phyloP scores from a whole-genome alignment of 2,888 invertebrate species.

The Mycalesis mineus region DNA sequence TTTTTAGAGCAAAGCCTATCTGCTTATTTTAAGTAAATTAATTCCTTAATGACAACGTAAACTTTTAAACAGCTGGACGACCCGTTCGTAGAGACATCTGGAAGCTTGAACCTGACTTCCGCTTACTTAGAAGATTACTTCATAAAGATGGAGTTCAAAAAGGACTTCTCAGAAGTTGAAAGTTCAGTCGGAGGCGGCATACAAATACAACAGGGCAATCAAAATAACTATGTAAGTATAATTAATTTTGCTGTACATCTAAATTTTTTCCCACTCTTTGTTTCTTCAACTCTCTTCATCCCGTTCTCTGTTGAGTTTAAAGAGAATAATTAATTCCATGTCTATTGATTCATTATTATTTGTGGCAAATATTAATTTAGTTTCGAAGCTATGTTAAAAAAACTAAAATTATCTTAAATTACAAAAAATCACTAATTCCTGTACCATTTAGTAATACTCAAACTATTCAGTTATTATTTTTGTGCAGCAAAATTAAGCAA shows the following conservation, averaged over 20 bases:
- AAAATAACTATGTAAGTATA: conserved; percentile 71
- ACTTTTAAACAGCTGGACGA: conserved; percentile 74
- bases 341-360: too few relatives aligned
- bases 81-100: conserved; percentile 79
- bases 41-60: background rate
- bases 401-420: too few relatives aligned
- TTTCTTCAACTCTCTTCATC: background rate
- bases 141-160: conserved; percentile 81
- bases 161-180: conserved; percentile 82
- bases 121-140: conserved; percentile 81
- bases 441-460: too few relatives aligned
- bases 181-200: conserved; percentile 81
- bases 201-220: conserved; percentile 76
- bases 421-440: too few relatives aligned
- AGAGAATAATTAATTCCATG: too few relatives aligned
- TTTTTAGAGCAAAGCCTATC: too few relatives aligned
- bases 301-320: too few relatives aligned
- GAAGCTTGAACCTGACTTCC: conserved; percentile 81
- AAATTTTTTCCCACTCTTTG: background rate
- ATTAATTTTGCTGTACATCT: background rate
- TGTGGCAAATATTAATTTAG: too few relatives aligned
- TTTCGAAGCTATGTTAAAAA: too few relatives aligned
- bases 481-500: too few relatives aligned
- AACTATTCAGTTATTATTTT: too few relatives aligned
- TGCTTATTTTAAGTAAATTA: too few relatives aligned